Evolutionary conservation across 2,888 invertebrate species (phyloP), one percentile per base, ranked within the genome.

Genomic region (Scaptomyza parva): DNA sequence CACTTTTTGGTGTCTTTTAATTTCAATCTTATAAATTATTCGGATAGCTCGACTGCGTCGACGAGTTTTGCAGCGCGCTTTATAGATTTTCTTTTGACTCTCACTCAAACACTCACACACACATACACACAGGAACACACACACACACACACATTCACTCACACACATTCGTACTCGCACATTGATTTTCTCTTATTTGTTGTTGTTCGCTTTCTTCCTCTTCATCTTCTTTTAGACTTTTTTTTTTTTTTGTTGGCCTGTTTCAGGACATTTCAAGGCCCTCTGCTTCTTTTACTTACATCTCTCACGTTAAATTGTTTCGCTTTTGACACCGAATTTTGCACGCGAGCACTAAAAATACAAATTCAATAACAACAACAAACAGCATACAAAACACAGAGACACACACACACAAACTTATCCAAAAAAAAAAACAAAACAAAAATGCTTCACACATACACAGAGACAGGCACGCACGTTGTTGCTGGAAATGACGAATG

Each of bases 341-440:
- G 71, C 84, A 82, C 86, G 84, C 86, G 68, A 82, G 28, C 78
- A 84, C 72, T 67, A 78, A 70, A 78, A 75, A 84, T 78, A 84
- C 71, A 67, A 54, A 2, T 61, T 20, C 48, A 48, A 35, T 35
- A 48, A 22, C 33, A 60, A 40, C 58, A 58, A 50, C 54, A 62
- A 64, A 60, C 65, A 57, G 54, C 51, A 47, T 28, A 48, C 35
- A 53, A 58, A 17, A 2, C 43, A 50, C 70, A 62, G 22, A 11
- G 41, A 39, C 44, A 9, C 28, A 26, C 35, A 37, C 45, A 0
- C 48, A 50, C 44, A 52, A 30, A 14, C 37, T 12, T 28, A 45
- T 20, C 8, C 28, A 2, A 28, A 3, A 33, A 47, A 39, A 37
- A 37, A 62, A 62, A 62, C 37, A 66, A 70, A 70, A 53, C 53